Base-by-base conservation (phyloP, 2,113 vertebrate species). In the Paraplagusia blochii region DNA sequence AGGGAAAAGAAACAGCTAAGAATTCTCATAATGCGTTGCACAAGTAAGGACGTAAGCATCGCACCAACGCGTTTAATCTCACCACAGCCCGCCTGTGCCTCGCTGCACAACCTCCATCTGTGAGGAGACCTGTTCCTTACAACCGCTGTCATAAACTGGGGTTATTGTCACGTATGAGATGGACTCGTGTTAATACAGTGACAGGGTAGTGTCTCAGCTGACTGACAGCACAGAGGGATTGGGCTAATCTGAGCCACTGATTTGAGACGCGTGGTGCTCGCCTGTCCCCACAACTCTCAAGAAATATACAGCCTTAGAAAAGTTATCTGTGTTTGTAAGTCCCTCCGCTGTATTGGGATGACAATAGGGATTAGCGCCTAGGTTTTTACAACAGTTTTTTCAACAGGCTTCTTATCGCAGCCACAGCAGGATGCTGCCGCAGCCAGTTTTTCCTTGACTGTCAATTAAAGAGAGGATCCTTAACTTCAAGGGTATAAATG, bases 401-500 rank as follows among this genome's bases (percentile, higher is more conserved):
- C 70, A 44, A 46, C 66, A 58, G 71, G 50, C 34, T 39, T 74
- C 83, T 90, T 92, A 92, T 92, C 90, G 69, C 82, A 50, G 82
- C 79, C 72, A 83, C 52, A 63, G 77, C 89, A 89, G 90, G 77
- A 88, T 88, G 85, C 88, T 71, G 80, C 83, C 40, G 73, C 82
- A 82, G 79, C 87, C 85, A 74, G 58, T 83, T 90, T n/a, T 90
- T 89, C 80, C 88, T 87, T 86, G 85, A 84, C 90, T 92, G 90
- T 90, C 90, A 91, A 90, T 91, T 90, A 90, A 88, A 90, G 84
- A 88, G 87, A 77, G 88, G 90, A 91, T 92, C 90, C 89, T 91
- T 90, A 90, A 90, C 90, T 92, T 91, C 89, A 90, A 88, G 88
- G 88, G 87, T 90, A 90, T 90, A 90, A 90, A 90, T 90, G 90